Base-by-base conservation (phyloP, 2,888 invertebrate genomes). In the Drosophila kokeensis region DNA sequence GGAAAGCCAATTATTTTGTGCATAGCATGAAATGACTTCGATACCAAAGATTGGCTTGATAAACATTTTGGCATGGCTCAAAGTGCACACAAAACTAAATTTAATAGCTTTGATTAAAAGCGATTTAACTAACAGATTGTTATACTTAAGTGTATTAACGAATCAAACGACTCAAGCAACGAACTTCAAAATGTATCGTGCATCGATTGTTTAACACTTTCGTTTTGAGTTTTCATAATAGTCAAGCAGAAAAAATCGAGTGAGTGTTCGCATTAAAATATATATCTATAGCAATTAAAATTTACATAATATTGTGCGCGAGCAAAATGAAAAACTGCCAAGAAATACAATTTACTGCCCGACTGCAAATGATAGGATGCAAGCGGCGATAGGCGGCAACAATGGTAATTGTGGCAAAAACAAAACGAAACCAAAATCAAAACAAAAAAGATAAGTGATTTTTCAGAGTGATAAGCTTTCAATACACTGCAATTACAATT, bases 221-320 rank as follows among this genome's bases (percentile, higher is more conserved):
- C 66, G 49, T 48, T 76, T n/a, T 10, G 24, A 36, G 48, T 29
- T 69, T 60, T 76, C 60, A 64, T 59, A 73, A 73, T 29, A 65
- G 38, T 69, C 32, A 73, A 18, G 15, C 59, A 30, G n/a, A 50
- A 61, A 42, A 30, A 42, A 30, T 53, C 42, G 36, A 71, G 67
- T 64, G 62, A 75, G 76, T 53, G 68, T 58, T 68, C 64, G 79
- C 68, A 63, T 72, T 63, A 54, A 68, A 65, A 53, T 66, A 65
- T 64, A 65, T 58, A 76, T 66, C 64, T 79, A 67, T 69, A 59
- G 64, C 72, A 62, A 67, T 60, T 42, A n/a, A 11, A 48, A 73
- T 79, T 79, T 79, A 80, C 76, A 79, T 79, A 76, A 79, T 65
- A 76, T 55, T 48, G 59, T 63, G 59, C 42, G 53, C 21, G 27